Percentiles rank a stretch among this genome's conserved stretches.
Evolutionary conservation across 1,140 invertebrate species (phyloP).

Genomic region (Proctacanthus coquilletti): DNA sequence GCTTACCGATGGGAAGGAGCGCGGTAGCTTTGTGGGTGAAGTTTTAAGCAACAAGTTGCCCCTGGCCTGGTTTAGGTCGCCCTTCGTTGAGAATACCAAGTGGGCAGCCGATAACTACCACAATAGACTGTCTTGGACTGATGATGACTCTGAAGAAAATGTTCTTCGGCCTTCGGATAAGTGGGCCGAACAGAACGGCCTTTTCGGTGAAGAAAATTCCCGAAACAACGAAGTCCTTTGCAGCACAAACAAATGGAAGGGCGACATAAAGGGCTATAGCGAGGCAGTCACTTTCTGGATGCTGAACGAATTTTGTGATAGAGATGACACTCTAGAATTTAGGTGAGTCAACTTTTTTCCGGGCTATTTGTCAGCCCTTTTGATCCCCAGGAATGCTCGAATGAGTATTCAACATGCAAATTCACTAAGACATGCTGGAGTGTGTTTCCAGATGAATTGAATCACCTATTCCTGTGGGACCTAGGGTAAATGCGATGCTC

Average conservation of each 20-base stretch:
- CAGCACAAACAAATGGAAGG: neutral
- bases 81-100: neutral
- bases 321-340: slow-evolving; percentile 10
- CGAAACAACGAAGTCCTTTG: too few relatives aligned
- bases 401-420: too few relatives aligned
- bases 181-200: neutral
- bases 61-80: neutral
- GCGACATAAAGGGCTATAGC: slow-evolving; percentile 2
- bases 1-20: slow-evolving; percentile 6
- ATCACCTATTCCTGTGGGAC: too few relatives aligned
- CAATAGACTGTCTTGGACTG: neutral
- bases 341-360: too few relatives aligned
- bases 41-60: slow-evolving; percentile 1
- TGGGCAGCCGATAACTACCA: slow-evolving; percentile 4
- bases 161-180: neutral
- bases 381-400: too few relatives aligned
- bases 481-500: too few relatives aligned
- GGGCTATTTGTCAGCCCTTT: too few relatives aligned
- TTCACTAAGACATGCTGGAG: too few relatives aligned
- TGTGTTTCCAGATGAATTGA: too few relatives aligned
- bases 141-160: slow-evolving; percentile 1
- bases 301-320: slow-evolving; percentile 10
- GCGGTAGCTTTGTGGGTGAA: slow-evolving; percentile 9
- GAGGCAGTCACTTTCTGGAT: slow-evolving; percentile 9
- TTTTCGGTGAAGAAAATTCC: neutral